Evolutionary conservation across 2,888 invertebrate genomes (phyloP), one percentile per base, ranked within the genome.

Genomic region (Laspeyria flexula): DNA sequence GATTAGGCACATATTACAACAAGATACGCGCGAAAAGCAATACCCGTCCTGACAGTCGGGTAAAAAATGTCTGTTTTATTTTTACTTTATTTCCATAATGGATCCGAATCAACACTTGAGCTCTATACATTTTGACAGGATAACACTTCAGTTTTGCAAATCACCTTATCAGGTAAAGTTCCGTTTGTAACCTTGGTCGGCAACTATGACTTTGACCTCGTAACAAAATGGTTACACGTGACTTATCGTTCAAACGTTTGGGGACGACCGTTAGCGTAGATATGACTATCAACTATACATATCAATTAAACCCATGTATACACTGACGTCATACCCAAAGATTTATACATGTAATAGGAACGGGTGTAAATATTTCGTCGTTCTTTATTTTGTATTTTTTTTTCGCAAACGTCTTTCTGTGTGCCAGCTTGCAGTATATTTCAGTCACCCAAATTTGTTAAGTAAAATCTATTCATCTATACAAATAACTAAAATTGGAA

Each of bases 161-260:
- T 57, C 53, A 58, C 48, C n/a, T 34, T 50, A 48, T 40, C 57
- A 57, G 54, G 50, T 58, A 55, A 49, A 33, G 29, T 25, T 33
- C 33, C n/a, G n/a, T n/a, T n/a, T n/a, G 18, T 63, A 64, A 63
- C 77, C 75, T 75, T 77, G 69, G 37, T 46, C 51, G 53, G 21
- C 43, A 52, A 44, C 67, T 66, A 55, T 74, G 73, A 71, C 73
- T 70, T 71, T 77, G 75, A 76, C 77, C 76, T 73, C 71, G 75
- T 58, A 60, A 60, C 54, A 43, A n/a, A n/a, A n/a, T n/a, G n/a
- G n/a, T n/a, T 45, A 53, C 49, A 40, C 58, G 59, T 63, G 61
- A 54, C 63, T 72, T 74, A 74, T 72, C 71, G 60, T 44, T 46
- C 41, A 55, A 56, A 69, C 54, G 52, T 59, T 59, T 49, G 55